These are phyloP conservation scores for Oscarella lobularis DNA, from an alignment of 37 sponge, comb jelly and placozoan genomes.

Conservation along the genomic window DNA sequence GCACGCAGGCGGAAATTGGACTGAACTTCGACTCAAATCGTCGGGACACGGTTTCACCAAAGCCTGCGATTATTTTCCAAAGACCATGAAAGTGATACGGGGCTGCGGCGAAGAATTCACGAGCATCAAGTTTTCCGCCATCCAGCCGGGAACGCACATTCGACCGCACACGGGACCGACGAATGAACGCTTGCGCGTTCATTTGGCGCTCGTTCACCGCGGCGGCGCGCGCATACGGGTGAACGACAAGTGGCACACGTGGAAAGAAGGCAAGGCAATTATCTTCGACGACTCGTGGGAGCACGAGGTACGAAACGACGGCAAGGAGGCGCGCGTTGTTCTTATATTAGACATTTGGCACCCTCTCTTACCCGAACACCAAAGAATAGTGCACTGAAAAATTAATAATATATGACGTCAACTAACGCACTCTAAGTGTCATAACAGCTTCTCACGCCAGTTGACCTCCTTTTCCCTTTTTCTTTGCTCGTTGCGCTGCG, in stretches of 20 bases:
- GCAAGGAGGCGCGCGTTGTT: slow-evolving; percentile 42
- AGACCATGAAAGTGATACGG: slow-evolving; percentile 39
- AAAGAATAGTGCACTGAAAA: slow-evolving; percentile 63
- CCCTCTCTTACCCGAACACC: slow-evolving; percentile 49
- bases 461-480: no score
- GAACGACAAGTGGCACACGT: slow-evolving; percentile 61
- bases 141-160: slow-evolving; percentile 77
- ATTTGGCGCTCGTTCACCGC: slow-evolving; percentile 51
- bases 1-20: slow-evolving; percentile 82
- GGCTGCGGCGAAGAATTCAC: slow-evolving; percentile 53
- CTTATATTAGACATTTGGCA: slow-evolving; percentile 88
- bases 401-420: no score
- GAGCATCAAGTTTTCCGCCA: slow-evolving; percentile 79
- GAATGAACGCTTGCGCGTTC: slow-evolving; percentile 72
- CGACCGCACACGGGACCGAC: slow-evolving; percentile 81
- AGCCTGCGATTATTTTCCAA: slow-evolving; percentile 38
- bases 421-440: no score
- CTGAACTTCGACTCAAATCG: slow-evolving; percentile 64
- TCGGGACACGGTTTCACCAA: slow-evolving; percentile 63
- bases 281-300: slow-evolving; percentile 90
- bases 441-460: no score
- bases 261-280: slow-evolving; percentile 71
- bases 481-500: no score
- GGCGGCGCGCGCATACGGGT: slow-evolving; percentile 80
- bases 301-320: slow-evolving; percentile 71